A percentile compares a stretch with the other conserved stretches of the same genome.
These are phyloP conservation scores for Nymphicus hollandicus DNA, from an alignment of 2,113 vertebrate species.

Conservation along the genomic window DNA sequence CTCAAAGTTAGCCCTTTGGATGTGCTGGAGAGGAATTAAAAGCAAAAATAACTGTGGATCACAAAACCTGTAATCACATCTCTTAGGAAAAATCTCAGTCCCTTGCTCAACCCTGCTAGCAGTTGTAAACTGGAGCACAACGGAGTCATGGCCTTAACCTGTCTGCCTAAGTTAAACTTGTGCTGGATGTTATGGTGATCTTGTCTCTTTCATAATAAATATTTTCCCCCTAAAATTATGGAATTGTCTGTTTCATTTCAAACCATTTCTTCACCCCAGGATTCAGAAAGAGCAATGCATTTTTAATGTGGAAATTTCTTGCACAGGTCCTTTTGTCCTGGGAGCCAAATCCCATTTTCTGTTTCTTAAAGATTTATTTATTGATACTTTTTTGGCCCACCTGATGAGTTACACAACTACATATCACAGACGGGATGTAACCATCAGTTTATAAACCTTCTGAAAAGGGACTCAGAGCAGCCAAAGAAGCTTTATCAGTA, in stretches of 20 bases:
- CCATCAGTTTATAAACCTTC: constrained; percentile 33
- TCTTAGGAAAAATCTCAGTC: no score
- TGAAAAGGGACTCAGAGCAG: background rate
- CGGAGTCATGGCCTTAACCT: no score
- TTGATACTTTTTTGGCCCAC: constrained; percentile 69
- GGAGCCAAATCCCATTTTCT: constrained; percentile 68
- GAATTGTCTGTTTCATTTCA: constrained; percentile 77
- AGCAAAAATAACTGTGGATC: background rate
- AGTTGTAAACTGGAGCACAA: no score
- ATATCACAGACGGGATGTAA: constrained; percentile 38
- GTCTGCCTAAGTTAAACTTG: constrained; percentile 39
- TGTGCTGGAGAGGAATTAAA: background rate
- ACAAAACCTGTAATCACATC: fast-evolving
- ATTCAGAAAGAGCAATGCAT: constrained; percentile 63
- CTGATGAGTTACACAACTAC: constrained; percentile 63
- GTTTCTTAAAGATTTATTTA: constrained; percentile 72
- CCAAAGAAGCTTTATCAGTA: constrained; percentile 48
- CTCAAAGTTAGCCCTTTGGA: background rate
- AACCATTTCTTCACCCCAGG: constrained; percentile 46
- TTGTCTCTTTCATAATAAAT: constrained; percentile 74
- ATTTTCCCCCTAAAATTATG: constrained; percentile 70
- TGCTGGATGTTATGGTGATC: constrained; percentile 70
- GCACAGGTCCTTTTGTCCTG: constrained; percentile 53
- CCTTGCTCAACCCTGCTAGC: no score
- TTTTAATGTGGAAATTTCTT: constrained; percentile 83